phyloP scores from a whole-genome alignment of 2,113 vertebrate species.

The Chloropsis cyanopogon region DNA sequence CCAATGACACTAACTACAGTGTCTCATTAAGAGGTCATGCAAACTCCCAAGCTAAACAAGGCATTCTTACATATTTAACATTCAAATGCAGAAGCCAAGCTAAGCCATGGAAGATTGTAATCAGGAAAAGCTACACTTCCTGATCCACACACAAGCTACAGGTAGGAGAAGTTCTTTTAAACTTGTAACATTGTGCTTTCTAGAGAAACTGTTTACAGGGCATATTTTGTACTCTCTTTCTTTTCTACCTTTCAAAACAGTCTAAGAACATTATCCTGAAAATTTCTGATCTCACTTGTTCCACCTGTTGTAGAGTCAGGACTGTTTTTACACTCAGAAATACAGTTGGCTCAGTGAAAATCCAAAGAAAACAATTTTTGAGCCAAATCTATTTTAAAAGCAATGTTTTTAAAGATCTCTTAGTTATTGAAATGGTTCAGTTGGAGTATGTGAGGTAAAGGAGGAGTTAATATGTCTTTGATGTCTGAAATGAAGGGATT shows the following conservation, averaged over 20 bases:
- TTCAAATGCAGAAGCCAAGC: constrained; percentile 66
- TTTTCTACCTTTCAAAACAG: neutral
- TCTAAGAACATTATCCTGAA: neutral
- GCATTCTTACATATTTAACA: constrained; percentile 69
- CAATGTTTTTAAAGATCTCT: neutral
- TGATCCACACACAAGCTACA: constrained; percentile 18
- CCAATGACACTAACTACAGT: constrained; percentile 72
- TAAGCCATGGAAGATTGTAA: constrained; percentile 75
- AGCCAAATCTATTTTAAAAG: neutral
- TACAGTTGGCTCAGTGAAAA: neutral
- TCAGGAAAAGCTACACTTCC: constrained; percentile 56
- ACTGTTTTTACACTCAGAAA: neutral
- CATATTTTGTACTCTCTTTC: neutral
- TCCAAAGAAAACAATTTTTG: neutral
- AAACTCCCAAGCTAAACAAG: constrained; percentile 65
- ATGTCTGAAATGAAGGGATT: neutral
- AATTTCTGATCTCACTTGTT: neutral
- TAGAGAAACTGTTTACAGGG: neutral
- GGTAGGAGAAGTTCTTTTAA: constrained; percentile 59
- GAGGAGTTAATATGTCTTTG: neutral
- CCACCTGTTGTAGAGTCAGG: neutral
- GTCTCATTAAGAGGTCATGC: constrained; percentile 72
- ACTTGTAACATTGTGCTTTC: neutral
- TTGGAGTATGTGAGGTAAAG: neutral
- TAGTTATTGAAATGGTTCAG: neutral